These are phyloP conservation scores for Acomys russatus DNA, from an alignment of 2,797 vertebrate genomes.

Conservation along the genomic window DNA sequence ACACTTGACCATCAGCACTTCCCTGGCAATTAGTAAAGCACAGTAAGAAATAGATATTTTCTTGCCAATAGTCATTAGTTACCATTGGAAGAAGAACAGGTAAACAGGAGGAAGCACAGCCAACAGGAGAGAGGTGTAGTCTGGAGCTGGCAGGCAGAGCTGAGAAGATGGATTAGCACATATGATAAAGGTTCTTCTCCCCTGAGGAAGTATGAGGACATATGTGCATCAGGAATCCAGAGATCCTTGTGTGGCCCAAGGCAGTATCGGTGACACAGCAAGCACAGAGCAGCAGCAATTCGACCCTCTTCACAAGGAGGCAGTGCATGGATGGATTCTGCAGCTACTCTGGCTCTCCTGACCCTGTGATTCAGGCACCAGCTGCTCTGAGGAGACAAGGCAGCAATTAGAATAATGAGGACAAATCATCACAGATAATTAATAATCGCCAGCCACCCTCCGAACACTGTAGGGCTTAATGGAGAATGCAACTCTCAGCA, in stretches of 20 bases:
- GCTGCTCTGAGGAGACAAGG: slow-evolving; percentile 77
- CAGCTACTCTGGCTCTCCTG: not conserved
- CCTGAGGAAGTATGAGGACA: not conserved
- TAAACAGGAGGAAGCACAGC: not conserved
- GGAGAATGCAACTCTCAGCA: slow-evolving; percentile 76
- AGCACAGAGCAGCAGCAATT: not conserved
- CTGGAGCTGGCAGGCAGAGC: not conserved
- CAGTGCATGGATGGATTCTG: fast-evolving
- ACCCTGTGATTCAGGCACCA: slow-evolving; percentile 75
- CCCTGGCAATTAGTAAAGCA: too few species aligned
- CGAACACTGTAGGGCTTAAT: slow-evolving; percentile 76
- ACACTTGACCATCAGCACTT: too few species aligned
- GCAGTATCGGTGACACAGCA: not conserved
- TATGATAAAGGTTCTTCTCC: not conserved
- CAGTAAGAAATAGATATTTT: not conserved
- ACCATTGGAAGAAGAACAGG: not conserved
- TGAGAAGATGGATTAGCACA: not conserved
- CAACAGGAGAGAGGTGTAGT: not conserved
- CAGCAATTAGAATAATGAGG: slow-evolving; percentile 86
- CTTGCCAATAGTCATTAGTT: not conserved
- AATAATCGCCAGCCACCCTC: slow-evolving; percentile 77
- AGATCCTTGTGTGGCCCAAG: not conserved
- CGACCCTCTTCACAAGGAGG: not conserved
- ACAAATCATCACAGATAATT: slow-evolving; percentile 86
- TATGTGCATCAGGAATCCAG: not conserved